Evolutionary conservation across 1,140 invertebrate genomes (phyloP).

Genomic region (Orussus abietinus): DNA sequence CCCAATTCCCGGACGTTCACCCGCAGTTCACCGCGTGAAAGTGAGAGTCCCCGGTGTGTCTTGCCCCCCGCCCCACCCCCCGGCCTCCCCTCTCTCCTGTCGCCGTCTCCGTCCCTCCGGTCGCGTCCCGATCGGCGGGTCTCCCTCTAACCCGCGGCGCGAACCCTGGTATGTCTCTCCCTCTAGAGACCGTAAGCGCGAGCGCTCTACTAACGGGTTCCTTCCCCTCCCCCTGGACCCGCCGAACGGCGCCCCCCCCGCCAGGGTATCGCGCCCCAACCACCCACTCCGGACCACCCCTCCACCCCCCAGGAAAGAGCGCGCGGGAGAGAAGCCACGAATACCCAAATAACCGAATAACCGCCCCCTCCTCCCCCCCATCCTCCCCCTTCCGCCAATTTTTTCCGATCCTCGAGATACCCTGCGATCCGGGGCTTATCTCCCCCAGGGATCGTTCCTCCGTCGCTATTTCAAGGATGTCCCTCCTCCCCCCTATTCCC

Average conservation of each 20-base stretch:
- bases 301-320: constrained; percentile 14
- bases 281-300: background rate
- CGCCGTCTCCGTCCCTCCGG: constrained; percentile 14
- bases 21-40: constrained; percentile 56
- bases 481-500: too few species aligned
- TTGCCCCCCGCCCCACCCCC: constrained; percentile 20
- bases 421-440: too few species aligned
- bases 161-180: constrained; percentile 3
- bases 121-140: too few species aligned
- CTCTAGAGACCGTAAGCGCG: constrained; percentile 25
- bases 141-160: too few species aligned
- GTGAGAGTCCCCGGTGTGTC: constrained; percentile 49
- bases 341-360: too few species aligned
- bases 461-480: too few species aligned
- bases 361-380: constrained; percentile 19
- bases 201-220: constrained; percentile 51
- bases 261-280: constrained; percentile 1
- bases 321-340: too few species aligned
- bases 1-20: constrained; percentile 56
- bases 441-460: too few species aligned
- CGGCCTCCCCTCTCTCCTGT: constrained; percentile 22
- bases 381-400: too few species aligned
- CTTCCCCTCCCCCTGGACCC: constrained; percentile 29
- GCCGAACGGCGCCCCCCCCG: too few species aligned
- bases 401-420: too few species aligned